These are phyloP conservation scores for Drosophila silvestris DNA, from an alignment of 2,888 invertebrate species.

Conservation along the genomic window DNA sequence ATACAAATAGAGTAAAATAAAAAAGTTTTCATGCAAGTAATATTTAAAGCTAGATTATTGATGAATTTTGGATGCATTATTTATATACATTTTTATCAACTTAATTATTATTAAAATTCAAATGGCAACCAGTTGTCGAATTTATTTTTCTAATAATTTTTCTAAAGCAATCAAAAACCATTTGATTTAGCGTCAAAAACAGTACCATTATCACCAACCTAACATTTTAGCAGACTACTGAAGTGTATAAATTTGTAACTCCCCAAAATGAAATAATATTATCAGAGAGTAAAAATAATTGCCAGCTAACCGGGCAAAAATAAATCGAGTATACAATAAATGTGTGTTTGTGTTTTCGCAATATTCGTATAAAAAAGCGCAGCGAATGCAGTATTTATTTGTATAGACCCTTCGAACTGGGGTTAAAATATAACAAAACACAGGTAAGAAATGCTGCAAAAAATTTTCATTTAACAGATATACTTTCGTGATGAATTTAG, in stretches of 20 bases:
- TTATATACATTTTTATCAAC: not conserved
- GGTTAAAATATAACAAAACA: constrained; percentile 2
- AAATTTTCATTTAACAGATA: constrained; percentile 41
- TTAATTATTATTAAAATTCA: not conserved
- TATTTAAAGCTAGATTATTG: not conserved
- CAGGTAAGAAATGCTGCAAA: constrained; percentile 2
- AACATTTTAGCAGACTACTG: constrained; percentile 4
- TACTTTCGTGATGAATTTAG: constrained; percentile 55
- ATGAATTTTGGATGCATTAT: not conserved
- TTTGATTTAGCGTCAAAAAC: constrained; percentile 52
- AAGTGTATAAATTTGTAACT: not conserved
- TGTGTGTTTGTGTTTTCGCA: constrained; percentile 20
- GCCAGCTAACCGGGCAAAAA: constrained; percentile 17
- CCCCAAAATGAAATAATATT: constrained; percentile 11
- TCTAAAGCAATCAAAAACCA: constrained; percentile 39
- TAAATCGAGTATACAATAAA: constrained; percentile 22
- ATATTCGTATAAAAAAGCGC: constrained; percentile 34
- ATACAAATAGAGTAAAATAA: not conserved
- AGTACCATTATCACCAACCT: constrained; percentile 27
- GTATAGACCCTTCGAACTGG: not conserved
- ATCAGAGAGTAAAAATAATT: constrained; percentile 8
- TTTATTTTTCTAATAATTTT: constrained; percentile 10
- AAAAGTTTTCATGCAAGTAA: not conserved
- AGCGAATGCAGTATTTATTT: constrained; percentile 7
- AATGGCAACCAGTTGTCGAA: not conserved